Conservation (phyloP, 2,888 invertebrate species). For the Hartigia nigra region DNA sequence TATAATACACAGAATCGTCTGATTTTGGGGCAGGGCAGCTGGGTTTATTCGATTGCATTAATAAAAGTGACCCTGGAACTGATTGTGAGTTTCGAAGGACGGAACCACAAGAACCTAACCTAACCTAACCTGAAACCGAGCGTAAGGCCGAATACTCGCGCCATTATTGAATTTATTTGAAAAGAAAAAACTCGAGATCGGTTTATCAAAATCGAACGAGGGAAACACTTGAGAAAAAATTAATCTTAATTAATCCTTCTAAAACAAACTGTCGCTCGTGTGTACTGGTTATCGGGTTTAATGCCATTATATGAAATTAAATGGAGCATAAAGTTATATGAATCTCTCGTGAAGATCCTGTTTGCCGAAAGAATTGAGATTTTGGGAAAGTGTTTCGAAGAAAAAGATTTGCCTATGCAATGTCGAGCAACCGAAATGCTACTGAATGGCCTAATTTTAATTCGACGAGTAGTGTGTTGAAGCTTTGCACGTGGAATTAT, state of each 20-base stretch:
- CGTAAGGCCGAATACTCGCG: background rate
- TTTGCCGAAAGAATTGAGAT: background rate
- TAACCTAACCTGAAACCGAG: background rate
- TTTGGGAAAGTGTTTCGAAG: background rate
- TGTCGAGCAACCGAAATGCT: background rate
- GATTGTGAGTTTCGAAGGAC: background rate
- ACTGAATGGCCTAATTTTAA: background rate
- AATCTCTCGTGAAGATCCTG: background rate
- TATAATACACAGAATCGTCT: background rate
- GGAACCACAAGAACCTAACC: background rate
- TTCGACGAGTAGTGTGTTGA: background rate
- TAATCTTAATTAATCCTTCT: background rate
- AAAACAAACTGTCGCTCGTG: background rate
- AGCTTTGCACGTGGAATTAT: background rate
- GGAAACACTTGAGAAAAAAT: background rate
- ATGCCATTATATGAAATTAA: background rate
- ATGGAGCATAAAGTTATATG: background rate
- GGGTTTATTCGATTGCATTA: background rate
- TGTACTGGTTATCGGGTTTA: background rate
- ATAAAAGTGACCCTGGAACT: slow-evolving; percentile 1
- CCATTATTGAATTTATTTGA: background rate
- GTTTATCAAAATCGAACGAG: background rate
- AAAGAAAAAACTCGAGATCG: background rate
- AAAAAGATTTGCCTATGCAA: background rate
- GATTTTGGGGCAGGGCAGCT: slow-evolving; percentile 1